A percentile compares a stretch with the other conserved stretches of the same genome.
phyloP scores from a whole-genome alignment of 1,140 invertebrate genomes.

The Aphidius gifuensis region DNA sequence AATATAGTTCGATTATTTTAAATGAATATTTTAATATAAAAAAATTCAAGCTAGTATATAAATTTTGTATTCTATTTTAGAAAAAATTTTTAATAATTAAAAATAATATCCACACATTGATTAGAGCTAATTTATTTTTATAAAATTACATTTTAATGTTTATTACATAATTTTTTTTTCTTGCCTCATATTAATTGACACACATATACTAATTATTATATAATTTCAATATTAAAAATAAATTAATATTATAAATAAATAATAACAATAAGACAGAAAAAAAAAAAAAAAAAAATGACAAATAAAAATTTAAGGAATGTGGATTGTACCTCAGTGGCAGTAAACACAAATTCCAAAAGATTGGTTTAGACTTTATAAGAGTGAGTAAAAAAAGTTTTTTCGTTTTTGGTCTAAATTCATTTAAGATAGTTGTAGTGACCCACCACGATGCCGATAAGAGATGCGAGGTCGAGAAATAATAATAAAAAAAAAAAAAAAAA shows the following conservation, averaged over 20 bases:
- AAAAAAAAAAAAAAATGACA: background rate
- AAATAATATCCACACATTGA: no score
- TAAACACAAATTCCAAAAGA: conserved; percentile 33
- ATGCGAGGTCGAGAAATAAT: conserved; percentile 1
- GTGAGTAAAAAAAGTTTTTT: background rate
- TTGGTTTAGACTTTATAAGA: conserved; percentile 27
- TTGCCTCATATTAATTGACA: no score
- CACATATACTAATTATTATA: no score
- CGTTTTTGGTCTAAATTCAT: conserved; percentile 39
- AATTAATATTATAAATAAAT: background rate
- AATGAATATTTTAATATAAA: no score
- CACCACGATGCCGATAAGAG: conserved; percentile 30
- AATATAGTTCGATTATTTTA: no score
- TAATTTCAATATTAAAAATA: background rate
- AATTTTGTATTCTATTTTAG: no score
- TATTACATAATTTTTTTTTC: no score
- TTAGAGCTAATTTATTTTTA: no score
- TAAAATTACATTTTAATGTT: no score
- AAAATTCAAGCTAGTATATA: no score
- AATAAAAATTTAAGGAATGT: conserved; percentile 1
- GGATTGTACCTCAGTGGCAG: conserved; percentile 30
- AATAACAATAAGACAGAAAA: no score
- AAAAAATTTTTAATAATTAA: no score
- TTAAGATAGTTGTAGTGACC: conserved; percentile 38
- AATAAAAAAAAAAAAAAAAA: background rate